phyloP scores from a whole-genome alignment of 2,797 vertebrate genomes.

The Sebastes iracundus region DNA sequence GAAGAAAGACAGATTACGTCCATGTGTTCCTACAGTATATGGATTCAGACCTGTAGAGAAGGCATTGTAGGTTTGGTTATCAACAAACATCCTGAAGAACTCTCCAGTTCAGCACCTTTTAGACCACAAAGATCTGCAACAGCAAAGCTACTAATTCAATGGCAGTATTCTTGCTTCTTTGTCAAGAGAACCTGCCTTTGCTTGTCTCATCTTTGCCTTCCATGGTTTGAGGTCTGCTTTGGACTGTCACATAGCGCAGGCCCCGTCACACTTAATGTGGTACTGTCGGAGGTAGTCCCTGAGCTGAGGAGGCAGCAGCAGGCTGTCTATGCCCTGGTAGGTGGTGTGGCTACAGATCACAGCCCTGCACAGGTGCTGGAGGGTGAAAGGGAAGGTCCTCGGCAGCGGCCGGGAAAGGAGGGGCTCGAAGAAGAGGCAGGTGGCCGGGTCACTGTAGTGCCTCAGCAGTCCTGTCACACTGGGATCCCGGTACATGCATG shows the following conservation, averaged over 20 bases:
- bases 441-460: constrained; percentile 94
- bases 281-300: constrained; percentile 94
- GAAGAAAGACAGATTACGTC: neutral
- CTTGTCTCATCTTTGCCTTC: neutral
- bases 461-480: constrained; percentile 93
- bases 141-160: neutral
- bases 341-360: constrained; percentile 93
- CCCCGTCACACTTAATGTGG: constrained; percentile 92
- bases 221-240: neutral
- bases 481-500: constrained; percentile 94
- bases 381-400: constrained; percentile 93
- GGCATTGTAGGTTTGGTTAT: neutral
- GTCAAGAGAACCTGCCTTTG: neutral
- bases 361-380: constrained; percentile 93
- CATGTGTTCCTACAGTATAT: neutral
- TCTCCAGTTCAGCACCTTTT: neutral
- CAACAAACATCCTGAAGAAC: neutral
- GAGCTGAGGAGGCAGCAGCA: constrained; percentile 90
- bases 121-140: neutral
- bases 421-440: constrained; percentile 98
- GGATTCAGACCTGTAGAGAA: neutral
- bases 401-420: constrained; percentile 92
- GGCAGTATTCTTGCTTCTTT: neutral
- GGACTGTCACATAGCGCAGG: constrained; percentile 68
- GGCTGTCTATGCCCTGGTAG: constrained; percentile 88